These are phyloP conservation scores for Ondatra zibethicus DNA, from an alignment of 2,113 vertebrate genomes.

Conservation along the genomic window DNA sequence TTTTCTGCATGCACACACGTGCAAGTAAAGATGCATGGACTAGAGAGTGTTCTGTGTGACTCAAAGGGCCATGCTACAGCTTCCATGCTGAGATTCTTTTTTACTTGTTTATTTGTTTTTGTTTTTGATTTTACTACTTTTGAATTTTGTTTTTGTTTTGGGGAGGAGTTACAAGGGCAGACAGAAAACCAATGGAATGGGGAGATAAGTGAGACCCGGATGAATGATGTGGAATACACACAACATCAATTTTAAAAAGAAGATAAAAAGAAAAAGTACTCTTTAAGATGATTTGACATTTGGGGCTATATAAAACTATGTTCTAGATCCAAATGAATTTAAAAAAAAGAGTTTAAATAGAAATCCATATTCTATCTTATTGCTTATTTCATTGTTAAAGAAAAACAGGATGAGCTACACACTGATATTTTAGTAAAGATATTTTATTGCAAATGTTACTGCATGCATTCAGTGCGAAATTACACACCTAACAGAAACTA, in stretches of 20 bases:
- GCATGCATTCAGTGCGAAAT: neutral
- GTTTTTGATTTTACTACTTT: neutral
- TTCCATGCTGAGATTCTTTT: neutral
- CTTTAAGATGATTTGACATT: neutral
- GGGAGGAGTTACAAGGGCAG: neutral
- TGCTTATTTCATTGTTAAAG: neutral
- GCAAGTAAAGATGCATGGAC: neutral
- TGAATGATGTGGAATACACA: neutral
- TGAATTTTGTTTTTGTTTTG: neutral
- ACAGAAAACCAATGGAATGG: fast-evolving
- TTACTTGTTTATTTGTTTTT: neutral
- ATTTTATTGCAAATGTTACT: neutral
- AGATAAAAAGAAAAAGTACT: neutral
- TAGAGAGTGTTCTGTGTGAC: neutral
- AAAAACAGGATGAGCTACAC: neutral
- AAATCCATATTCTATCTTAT: neutral
- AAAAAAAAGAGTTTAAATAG: neutral
- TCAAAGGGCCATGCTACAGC: neutral
- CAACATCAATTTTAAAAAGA: neutral
- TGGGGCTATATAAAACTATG: neutral
- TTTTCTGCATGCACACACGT: neutral
- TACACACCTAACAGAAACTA: neutral
- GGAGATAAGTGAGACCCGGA: neutral
- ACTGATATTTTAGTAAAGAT: neutral
- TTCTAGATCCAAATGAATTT: neutral